Conservation (phyloP, 2,113 vertebrate genomes). For the Xiphophorus hellerii region DNA sequence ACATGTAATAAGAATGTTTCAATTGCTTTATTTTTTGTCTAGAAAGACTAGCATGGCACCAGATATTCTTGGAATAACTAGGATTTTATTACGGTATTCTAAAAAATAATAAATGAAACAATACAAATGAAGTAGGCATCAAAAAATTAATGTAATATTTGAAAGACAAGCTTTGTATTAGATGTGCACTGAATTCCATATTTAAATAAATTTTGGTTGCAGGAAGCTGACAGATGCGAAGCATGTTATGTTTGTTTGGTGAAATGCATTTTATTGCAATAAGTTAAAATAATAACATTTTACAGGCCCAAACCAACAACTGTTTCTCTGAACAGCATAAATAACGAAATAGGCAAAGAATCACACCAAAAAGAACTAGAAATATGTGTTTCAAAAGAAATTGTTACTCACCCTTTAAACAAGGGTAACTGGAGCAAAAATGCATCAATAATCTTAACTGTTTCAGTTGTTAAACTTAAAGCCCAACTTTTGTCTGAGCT, state of each 20-base stretch:
- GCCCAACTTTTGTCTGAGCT: constrained; percentile 10
- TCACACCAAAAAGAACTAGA: neutral
- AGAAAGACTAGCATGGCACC: neutral
- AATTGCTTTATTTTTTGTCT: neutral
- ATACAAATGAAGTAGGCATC: neutral
- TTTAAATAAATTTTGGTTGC: neutral
- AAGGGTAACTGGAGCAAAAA: neutral
- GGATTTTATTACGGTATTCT: neutral
- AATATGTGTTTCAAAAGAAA: constrained; percentile 2
- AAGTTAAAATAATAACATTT: neutral
- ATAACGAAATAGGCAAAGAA: neutral
- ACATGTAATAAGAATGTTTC: neutral
- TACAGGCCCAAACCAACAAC: neutral
- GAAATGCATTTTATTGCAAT: neutral
- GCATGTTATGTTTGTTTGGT: neutral
- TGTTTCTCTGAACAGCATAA: neutral
- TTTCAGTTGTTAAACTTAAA: neutral
- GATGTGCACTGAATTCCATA: neutral
- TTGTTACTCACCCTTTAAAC: constrained; percentile 1
- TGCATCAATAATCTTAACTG: constrained; percentile 4
- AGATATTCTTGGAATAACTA: neutral
- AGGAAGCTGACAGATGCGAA: neutral
- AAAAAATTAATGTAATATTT: too few relatives aligned
- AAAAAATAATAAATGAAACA: neutral
- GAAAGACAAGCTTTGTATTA: too few relatives aligned